Evolutionary conservation across 2,113 vertebrate species (phyloP).

Genomic region (Chrysochloris asiatica): DNA sequence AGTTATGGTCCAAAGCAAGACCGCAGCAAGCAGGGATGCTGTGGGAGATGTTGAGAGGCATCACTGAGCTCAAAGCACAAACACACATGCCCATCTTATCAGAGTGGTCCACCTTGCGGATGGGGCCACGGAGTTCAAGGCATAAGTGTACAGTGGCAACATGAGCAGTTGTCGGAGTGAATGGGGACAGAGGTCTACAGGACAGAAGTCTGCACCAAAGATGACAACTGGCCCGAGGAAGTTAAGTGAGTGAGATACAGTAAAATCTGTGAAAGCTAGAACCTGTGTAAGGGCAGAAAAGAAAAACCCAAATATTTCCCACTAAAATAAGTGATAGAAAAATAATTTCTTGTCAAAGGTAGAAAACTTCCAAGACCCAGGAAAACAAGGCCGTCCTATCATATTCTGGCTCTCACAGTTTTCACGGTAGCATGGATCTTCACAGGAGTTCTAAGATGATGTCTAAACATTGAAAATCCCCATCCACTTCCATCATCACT

Average conservation of each 20-base stretch:
- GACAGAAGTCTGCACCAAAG: not conserved
- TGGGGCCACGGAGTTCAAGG: no score
- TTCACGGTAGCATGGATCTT: not conserved
- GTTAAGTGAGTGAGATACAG: not conserved
- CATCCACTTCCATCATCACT: not conserved
- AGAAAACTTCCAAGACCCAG: not conserved
- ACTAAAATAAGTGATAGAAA: not conserved
- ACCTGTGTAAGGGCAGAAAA: no score
- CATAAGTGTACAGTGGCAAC: not conserved
- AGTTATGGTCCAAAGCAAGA: no score
- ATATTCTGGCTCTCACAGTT: not conserved
- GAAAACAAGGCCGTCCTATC: not conserved
- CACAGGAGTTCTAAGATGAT: not conserved
- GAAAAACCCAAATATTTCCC: no score
- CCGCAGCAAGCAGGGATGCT: not conserved
- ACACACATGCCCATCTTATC: no score
- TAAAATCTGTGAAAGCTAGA: not conserved
- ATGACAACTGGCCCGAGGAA: not conserved
- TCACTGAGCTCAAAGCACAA: not conserved
- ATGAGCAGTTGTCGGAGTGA: not conserved
- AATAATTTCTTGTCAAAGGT: not conserved
- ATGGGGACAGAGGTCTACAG: not conserved
- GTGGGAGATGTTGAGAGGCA: not conserved
- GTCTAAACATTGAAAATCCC: not conserved
- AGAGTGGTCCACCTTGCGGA: not conserved